Evolutionary conservation across 2,113 vertebrate species (phyloP).

Genomic region (Tamias sibiricus): DNA sequence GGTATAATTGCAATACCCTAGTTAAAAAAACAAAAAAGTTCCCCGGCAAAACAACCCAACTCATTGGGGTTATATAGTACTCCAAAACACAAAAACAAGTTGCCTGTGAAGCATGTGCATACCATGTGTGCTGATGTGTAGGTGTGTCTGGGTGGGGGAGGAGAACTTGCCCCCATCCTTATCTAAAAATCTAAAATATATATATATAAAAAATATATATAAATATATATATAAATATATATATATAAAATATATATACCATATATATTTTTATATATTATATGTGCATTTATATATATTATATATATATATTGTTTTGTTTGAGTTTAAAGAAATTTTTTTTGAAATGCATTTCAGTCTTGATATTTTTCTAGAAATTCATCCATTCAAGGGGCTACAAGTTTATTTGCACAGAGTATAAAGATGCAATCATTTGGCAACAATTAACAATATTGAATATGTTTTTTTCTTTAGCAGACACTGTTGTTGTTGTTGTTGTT

Average conservation of each 20-base stretch:
- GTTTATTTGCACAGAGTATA: background rate
- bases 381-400: background rate
- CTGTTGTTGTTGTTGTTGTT: too few relatives aligned
- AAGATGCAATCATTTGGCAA: background rate
- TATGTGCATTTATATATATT: too few relatives aligned
- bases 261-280: too few relatives aligned
- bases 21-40: too few relatives aligned
- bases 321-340: background rate
- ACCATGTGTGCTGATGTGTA: background rate
- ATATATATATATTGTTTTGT: background rate
- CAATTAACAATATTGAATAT: background rate
- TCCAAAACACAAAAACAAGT: background rate
- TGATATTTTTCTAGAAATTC: background rate
- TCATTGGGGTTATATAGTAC: background rate
- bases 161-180: accelerated
- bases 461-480: background rate
- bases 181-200: too few relatives aligned
- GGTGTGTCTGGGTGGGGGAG: background rate
- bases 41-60: background rate
- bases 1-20: too few relatives aligned
- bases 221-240: too few relatives aligned
- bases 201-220: too few relatives aligned
- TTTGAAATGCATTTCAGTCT: background rate
- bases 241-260: too few relatives aligned
- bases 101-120: background rate